These are phyloP conservation scores for Chionis minor DNA, from an alignment of 2,113 vertebrate genomes.

Conservation along the genomic window DNA sequence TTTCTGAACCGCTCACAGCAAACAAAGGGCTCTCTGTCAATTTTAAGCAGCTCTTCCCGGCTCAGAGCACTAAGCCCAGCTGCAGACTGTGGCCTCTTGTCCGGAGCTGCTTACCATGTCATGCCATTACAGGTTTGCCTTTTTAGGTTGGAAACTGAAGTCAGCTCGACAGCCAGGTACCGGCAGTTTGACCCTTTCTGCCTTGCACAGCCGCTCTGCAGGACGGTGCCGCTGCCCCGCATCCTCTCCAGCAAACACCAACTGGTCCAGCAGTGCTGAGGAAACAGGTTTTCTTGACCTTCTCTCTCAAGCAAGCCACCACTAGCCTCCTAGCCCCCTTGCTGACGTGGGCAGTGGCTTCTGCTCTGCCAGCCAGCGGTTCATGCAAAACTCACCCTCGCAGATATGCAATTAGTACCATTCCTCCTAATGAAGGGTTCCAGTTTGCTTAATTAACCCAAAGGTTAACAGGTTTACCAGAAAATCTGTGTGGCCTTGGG, in stretches of 20 bases:
- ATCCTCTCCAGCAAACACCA: not conserved
- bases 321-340: not conserved
- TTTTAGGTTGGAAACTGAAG: not conserved
- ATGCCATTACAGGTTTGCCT: not conserved
- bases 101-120: not conserved
- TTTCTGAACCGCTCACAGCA: not conserved
- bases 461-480: slow-evolving; percentile 5
- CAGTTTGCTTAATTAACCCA: not conserved
- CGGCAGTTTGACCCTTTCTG: not conserved
- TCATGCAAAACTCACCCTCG: not conserved
- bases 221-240: not conserved
- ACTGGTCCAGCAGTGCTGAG: fast-evolving
- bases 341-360: not conserved
- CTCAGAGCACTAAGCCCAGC: not conserved
- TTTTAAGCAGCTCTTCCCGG: not conserved
- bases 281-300: not conserved
- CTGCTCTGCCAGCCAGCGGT: not conserved
- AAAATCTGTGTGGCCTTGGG: not conserved
- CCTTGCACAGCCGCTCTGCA: not conserved
- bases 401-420: not conserved
- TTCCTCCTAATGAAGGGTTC: not conserved
- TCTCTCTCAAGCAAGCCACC: not conserved
- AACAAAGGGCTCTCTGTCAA: slow-evolving; percentile 46
- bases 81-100: not conserved
- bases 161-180: not conserved